Conservation (phyloP, 92 coral and sea anemone species). For the Porites evermanni region DNA sequence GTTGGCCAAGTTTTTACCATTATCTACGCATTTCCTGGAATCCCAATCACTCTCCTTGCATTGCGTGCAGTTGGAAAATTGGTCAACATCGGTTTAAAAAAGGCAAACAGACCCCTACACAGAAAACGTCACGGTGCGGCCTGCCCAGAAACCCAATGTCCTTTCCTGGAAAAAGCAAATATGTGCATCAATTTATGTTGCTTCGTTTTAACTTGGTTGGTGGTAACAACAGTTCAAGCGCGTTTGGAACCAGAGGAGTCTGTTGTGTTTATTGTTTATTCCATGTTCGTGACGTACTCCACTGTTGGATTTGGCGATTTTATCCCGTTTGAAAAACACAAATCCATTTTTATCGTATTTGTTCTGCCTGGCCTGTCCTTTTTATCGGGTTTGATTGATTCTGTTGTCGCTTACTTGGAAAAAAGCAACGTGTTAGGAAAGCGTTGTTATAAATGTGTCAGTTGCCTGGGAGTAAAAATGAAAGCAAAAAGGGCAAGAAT, state of each 20-base stretch:
- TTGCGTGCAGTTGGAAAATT: slow-evolving; percentile 48
- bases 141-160: slow-evolving; percentile 14
- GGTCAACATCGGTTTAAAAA: slow-evolving; percentile 12
- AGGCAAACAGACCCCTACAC: slow-evolving; percentile 36
- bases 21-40: slow-evolving; percentile 44
- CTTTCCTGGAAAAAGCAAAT: slow-evolving; percentile 36
- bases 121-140: neutral
- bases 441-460: neutral
- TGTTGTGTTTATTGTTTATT: slow-evolving; percentile 16
- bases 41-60: slow-evolving; percentile 36
- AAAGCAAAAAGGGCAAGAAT: neutral
- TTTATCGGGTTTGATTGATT: slow-evolving; percentile 47
- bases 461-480: neutral
- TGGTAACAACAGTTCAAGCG: neutral
- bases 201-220: slow-evolving; percentile 2
- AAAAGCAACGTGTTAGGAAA: neutral
- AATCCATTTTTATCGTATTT: slow-evolving; percentile 12
- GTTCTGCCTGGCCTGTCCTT: slow-evolving; percentile 49
- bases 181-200: neutral
- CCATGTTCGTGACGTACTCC: slow-evolving; percentile 50
- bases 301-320: slow-evolving; percentile 63
- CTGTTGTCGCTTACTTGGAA: slow-evolving; percentile 41
- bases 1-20: slow-evolving; percentile 50
- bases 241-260: neutral
- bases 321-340: slow-evolving; percentile 34